Conservation (phyloP, 2,888 invertebrate species). For the Meghimatium bilineatum region DNA sequence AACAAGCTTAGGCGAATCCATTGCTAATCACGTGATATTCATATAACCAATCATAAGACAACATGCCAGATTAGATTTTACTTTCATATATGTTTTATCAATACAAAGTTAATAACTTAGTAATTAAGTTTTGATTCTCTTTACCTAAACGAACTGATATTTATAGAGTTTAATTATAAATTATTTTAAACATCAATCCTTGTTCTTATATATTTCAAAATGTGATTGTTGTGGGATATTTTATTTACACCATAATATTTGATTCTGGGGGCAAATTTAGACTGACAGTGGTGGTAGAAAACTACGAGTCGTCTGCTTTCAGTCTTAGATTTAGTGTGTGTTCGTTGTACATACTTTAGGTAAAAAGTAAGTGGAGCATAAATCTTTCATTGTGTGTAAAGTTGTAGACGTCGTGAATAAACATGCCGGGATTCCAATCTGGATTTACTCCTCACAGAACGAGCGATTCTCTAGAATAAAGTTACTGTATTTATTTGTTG, state of each 20-base stretch:
- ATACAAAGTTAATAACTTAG: neutral
- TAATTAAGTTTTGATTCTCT: neutral
- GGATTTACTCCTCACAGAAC: neutral
- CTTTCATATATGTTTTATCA: neutral
- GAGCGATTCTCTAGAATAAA: neutral
- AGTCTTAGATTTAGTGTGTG: too few species aligned
- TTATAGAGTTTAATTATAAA: too few species aligned
- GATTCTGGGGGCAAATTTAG: neutral
- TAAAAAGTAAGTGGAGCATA: too few species aligned
- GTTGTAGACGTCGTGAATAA: neutral
- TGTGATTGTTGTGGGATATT: neutral
- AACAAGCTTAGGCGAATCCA: slow-evolving; percentile 64
- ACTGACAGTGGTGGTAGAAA: neutral
- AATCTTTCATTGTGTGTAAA: neutral
- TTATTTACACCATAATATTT: neutral
- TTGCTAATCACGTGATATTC: slow-evolving; percentile 62
- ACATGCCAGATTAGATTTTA: slow-evolving; percentile 43
- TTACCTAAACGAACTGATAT: neutral
- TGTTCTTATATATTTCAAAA: neutral
- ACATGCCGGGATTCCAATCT: slow-evolving; percentile 9
- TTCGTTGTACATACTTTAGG: too few species aligned
- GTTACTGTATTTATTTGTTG: neutral
- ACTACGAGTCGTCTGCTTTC: neutral
- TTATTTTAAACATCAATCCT: neutral
- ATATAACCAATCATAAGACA: slow-evolving; percentile 54